A percentile compares a stretch with the other conserved stretches of the same genome.
These are phyloP conservation scores for Staurois parvus DNA, from an alignment of 2,797 vertebrate species.

Conservation along the genomic window DNA sequence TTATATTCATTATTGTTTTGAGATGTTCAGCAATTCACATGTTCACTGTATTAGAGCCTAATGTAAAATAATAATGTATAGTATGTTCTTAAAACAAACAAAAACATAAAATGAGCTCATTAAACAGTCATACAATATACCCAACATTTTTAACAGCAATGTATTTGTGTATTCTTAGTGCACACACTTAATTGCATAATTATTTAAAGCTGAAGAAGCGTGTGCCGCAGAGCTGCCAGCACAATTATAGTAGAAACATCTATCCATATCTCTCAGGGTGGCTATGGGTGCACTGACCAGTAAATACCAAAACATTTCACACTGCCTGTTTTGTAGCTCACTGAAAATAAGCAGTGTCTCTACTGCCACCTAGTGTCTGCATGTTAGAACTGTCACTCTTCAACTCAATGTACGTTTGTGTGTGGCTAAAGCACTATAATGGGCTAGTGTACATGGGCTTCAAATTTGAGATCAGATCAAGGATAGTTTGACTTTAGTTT, in stretches of 20 bases:
- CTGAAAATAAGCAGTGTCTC: conserved; percentile 21
- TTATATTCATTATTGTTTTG: too few species aligned
- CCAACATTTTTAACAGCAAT: background rate
- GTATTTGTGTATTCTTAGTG: background rate
- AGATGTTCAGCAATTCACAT: too few species aligned
- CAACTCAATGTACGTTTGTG: too few species aligned
- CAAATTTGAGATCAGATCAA: too few species aligned
- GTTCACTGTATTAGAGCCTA: background rate
- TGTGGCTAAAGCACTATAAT: too few species aligned
- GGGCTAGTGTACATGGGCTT: too few species aligned
- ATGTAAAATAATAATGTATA: background rate
- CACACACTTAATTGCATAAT: background rate
- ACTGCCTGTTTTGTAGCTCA: background rate
- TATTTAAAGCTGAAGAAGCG: background rate
- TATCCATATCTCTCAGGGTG: background rate
- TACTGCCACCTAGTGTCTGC: conserved; percentile 47
- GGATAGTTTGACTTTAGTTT: too few species aligned
- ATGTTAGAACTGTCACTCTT: background rate
- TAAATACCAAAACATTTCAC: background rate
- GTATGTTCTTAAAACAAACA: background rate
- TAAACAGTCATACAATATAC: background rate
- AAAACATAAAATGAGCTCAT: background rate
- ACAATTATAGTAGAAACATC: background rate
- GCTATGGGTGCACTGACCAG: background rate
- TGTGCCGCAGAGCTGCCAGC: background rate